Conservation (phyloP, 2,797 vertebrate species). For the Vireo griseus region DNA sequence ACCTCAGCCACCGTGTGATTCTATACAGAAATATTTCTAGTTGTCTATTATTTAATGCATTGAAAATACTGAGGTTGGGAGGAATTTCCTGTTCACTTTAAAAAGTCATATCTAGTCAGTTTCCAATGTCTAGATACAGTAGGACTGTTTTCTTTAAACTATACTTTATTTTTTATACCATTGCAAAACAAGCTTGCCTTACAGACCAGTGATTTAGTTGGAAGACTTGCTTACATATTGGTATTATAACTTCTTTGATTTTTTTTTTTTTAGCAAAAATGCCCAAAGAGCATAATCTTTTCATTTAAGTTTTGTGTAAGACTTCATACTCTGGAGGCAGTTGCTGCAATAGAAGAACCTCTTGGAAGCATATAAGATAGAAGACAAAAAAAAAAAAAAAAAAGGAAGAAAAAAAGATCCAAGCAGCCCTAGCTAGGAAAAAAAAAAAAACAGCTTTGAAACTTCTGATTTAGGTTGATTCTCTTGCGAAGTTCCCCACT, state of each 20-base stretch:
- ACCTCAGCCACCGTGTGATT: neutral
- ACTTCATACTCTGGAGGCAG: neutral
- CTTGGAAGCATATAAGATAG: neutral
- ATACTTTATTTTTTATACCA: neutral
- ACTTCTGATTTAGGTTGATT: neutral
- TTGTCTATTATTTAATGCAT: neutral
- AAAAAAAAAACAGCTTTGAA: neutral
- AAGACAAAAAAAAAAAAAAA: neutral
- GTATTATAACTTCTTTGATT: neutral
- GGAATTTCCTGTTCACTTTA: neutral
- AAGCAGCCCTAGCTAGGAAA: neutral
- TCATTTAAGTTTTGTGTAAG: neutral
- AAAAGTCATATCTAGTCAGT: rapidly evolving
- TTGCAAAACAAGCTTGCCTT: neutral
- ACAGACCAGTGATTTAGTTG: neutral
- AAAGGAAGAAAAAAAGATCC: neutral
- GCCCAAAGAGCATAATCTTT: rapidly evolving
- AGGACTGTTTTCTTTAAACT: neutral
- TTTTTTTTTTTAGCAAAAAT: neutral
- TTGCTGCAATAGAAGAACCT: neutral
- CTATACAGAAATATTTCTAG: neutral
- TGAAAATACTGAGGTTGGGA: neutral
- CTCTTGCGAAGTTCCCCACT: neutral
- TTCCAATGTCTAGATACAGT: neutral
- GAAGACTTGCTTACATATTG: neutral